Evolutionary conservation across 2,888 invertebrate genomes (phyloP), one percentile per base, ranked within the genome.

Genomic region (Amphiduros pacificus): DNA sequence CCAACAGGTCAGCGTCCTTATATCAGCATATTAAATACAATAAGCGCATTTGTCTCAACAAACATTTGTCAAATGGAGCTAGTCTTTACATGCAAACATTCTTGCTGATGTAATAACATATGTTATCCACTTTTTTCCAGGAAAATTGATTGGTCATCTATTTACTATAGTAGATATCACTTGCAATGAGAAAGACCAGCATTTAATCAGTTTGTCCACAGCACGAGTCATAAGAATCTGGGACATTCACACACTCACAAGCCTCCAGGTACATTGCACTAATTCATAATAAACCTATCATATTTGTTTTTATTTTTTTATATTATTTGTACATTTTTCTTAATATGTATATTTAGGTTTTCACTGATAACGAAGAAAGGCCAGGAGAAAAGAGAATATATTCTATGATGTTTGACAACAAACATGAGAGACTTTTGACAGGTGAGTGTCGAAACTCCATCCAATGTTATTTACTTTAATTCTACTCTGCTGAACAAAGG

Each of bases 211-310:
- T 61, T 62, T 81, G 60, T 81, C 80, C 1, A 77, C 81, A 2
- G 81, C 80, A 24, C 62, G 80, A 32, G 79, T 81, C 24, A 73
- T 81, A 64, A 69, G 81, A 29, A 75, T 81, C 26, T 81, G 81
- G 81, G 81, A 81, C 64, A 80, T 81, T 22, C 78, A 79, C 65
- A 79, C 81, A 0, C 70, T 81, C 20, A 77, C 78, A 36, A 77
- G 77, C 67, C 70, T 81, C 49, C 81, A 81, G 77, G 81, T 81
- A 70, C 9, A 14, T 57, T n/a, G 2, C 49, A 54, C n/a, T 51
- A 24, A n/a, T n/a, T n/a, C n/a, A n/a, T n/a, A n/a, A n/a, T n/a
- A 27, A 20, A 52, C 52, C 24, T 27, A 14, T 36, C 17, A 17
- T 36, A 14, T 36, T 14, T 17, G 40, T n/a, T n/a, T n/a, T n/a